Conservation (phyloP, 2,888 invertebrate species). For the Strigamia crassipes region DNA sequence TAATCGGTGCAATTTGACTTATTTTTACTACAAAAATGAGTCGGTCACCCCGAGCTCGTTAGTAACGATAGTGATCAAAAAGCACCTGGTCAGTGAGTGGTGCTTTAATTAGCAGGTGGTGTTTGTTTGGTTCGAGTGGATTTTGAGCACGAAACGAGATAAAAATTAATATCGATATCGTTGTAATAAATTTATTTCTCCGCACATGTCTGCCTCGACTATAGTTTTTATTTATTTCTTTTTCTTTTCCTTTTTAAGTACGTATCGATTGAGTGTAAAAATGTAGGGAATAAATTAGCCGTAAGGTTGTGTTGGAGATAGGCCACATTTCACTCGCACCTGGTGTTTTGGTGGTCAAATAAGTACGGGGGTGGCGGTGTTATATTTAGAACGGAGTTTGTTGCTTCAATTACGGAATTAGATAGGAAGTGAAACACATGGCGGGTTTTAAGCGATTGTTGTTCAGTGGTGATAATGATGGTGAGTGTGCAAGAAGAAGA, state of each 20-base stretch:
- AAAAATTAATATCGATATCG: neutral
- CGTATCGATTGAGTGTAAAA: neutral
- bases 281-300: conserved; percentile 13
- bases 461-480: neutral
- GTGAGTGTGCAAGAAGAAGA: too few relatives aligned
- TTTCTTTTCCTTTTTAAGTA: neutral
- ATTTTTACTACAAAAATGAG: too few relatives aligned
- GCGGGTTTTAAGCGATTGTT: neutral
- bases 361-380: neutral
- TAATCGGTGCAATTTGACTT: too few relatives aligned
- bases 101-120: neutral
- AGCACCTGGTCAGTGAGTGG: neutral
- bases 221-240: neutral
- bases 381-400: neutral
- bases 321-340: conserved; percentile 8
- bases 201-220: neutral
- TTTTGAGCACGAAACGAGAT: neutral
- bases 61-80: neutral
- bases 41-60: too few relatives aligned
- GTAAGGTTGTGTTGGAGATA: neutral
- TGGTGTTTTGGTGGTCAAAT: conserved; percentile 31
- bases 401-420: conserved; percentile 21
- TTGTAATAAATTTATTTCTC: neutral
- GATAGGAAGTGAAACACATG: conserved; percentile 6
- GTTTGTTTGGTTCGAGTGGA: neutral